Evolutionary conservation across 2,888 invertebrate species (phyloP).

Genomic region (Lordiphosa andalusiaca): DNA sequence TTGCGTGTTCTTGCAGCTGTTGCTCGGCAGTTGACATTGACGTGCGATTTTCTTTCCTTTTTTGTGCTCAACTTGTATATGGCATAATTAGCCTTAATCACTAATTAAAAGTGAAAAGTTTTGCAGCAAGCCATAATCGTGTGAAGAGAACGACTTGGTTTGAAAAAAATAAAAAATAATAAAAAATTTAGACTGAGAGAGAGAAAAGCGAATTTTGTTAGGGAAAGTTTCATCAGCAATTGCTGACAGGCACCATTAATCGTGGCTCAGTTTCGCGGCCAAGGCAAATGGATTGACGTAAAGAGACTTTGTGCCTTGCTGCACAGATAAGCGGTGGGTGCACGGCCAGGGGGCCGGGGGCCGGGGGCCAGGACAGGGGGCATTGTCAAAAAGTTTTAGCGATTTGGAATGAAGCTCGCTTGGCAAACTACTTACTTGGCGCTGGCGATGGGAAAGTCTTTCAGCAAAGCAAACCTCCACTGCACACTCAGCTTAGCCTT

Average conservation of each 20-base stretch:
- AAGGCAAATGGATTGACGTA: conserved; percentile 52
- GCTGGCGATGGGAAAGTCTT: too few species aligned
- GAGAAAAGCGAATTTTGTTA: neutral
- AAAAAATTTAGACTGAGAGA: too few species aligned
- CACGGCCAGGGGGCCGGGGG: conserved; percentile 12
- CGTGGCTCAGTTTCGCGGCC: conserved; percentile 18
- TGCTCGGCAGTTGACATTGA: conserved; percentile 9
- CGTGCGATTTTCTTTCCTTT: conserved; percentile 5
- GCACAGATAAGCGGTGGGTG: conserved; percentile 41
- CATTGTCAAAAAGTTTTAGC: conserved; percentile 61
- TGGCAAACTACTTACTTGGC: conserved; percentile 46
- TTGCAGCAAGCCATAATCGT: conserved; percentile 19
- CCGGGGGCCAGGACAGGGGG: too few species aligned
- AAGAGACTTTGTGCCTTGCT: conserved; percentile 46
- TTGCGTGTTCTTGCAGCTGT: conserved; percentile 15
- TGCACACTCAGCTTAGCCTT: conserved; percentile 34
- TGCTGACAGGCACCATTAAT: conserved; percentile 46
- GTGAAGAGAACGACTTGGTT: neutral
- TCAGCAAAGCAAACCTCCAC: conserved; percentile 8
- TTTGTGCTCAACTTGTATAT: conserved; percentile 17
- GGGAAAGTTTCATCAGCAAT: conserved; percentile 14
- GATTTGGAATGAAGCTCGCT: conserved; percentile 45
- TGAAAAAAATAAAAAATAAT: neutral
- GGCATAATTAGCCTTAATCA: conserved; percentile 44
- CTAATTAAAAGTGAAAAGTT: conserved; percentile 42